A percentile compares a stretch with the other conserved stretches of the same genome.
phyloP scores from a whole-genome alignment of 2,113 vertebrate species.

The Grammomys dolichurus region DNA sequence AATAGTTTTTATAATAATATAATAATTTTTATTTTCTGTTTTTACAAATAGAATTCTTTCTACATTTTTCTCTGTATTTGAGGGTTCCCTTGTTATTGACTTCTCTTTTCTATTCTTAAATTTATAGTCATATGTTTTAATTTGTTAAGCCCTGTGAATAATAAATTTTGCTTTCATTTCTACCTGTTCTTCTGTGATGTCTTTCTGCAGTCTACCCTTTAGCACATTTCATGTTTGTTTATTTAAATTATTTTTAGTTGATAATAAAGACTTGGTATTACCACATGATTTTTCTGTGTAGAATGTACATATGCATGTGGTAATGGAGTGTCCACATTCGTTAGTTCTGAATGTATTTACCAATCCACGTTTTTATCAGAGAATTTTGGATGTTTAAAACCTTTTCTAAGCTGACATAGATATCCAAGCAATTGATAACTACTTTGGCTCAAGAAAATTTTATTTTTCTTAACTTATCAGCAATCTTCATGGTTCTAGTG shows the following conservation, averaged over 20 bases:
- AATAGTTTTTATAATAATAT: background rate
- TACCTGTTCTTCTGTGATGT: background rate
- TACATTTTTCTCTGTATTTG: background rate
- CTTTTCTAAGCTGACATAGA: background rate
- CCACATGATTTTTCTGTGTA: no score
- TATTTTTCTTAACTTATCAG: background rate
- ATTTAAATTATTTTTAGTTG: background rate
- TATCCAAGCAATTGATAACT: background rate
- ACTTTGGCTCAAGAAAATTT: background rate
- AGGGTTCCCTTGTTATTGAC: background rate
- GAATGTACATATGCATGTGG: background rate
- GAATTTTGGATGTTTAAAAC: background rate
- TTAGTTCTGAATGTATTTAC: background rate
- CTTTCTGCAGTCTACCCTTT: fast-evolving
- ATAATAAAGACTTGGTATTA: background rate
- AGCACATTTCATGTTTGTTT: background rate
- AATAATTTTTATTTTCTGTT: background rate
- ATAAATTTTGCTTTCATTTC: background rate
- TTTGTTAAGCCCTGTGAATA: background rate
- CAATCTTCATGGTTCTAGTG: background rate
- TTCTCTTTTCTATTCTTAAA: background rate
- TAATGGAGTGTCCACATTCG: background rate
- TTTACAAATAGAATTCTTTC: background rate
- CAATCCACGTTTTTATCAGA: background rate
- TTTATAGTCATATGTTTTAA: background rate